These are phyloP conservation scores for Aix galericulata DNA, from an alignment of 2,113 vertebrate genomes.

Conservation along the genomic window DNA sequence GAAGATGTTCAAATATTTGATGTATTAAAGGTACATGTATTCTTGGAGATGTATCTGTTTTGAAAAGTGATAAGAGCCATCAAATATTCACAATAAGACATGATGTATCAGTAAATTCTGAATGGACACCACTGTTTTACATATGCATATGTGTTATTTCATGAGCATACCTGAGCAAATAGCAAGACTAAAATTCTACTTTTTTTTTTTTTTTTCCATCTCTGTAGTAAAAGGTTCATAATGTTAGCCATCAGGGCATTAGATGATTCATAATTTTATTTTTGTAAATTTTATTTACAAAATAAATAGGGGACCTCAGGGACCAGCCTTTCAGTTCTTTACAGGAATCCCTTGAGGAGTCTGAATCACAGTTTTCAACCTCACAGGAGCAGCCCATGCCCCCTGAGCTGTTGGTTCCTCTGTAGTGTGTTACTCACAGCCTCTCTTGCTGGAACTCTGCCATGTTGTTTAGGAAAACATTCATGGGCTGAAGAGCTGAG, in stretches of 20 bases:
- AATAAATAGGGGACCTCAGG: no score
- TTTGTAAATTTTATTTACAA: not conserved
- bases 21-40: not conserved
- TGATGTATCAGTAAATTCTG: not conserved
- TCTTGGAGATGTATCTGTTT: not conserved
- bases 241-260: not conserved
- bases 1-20: not conserved
- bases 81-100: not conserved
- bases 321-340: not conserved
- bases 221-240: not conserved
- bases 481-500: not conserved
- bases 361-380: not conserved
- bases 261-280: not conserved
- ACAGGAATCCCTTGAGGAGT: not conserved
- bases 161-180: not conserved
- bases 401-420: not conserved
- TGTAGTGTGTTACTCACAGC: not conserved
- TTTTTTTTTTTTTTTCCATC: not conserved
- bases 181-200: not conserved
- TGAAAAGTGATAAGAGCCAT: not conserved
- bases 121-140: not conserved
- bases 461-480: not conserved
- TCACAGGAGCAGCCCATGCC: not conserved
- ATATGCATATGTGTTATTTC: not conserved
- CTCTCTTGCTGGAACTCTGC: not conserved